Percentiles rank a stretch among this genome's conserved stretches.
These are phyloP conservation scores for Lacerta agilis DNA, from an alignment of 2,797 vertebrate species.

Conservation along the genomic window DNA sequence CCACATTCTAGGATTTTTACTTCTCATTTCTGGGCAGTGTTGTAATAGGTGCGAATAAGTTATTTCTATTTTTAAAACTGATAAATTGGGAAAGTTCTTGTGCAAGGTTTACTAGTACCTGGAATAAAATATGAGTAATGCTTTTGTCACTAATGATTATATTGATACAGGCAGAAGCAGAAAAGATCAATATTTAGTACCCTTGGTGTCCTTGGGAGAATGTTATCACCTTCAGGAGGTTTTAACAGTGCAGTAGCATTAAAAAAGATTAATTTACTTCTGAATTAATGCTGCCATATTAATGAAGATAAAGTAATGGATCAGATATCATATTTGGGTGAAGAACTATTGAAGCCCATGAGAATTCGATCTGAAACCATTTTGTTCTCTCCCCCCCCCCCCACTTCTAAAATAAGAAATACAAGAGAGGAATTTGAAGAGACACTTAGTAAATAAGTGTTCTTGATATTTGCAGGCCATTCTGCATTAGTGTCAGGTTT, in stretches of 20 bases:
- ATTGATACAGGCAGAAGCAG: slow-evolving; percentile 10
- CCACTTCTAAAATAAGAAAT: background rate
- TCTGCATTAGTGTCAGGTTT: background rate
- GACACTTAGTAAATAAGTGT: background rate
- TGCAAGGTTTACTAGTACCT: background rate
- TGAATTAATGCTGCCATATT: background rate
- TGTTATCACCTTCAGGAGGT: background rate
- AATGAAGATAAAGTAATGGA: slow-evolving; percentile 40
- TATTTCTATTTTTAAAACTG: background rate
- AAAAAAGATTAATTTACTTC: slow-evolving; percentile 10
- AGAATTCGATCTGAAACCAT: background rate
- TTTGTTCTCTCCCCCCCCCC: background rate
- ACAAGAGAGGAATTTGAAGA: background rate
- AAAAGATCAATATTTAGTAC: slow-evolving; percentile 12
- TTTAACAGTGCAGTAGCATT: background rate
- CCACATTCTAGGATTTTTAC: background rate
- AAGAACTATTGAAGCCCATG: background rate
- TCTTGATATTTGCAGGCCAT: background rate
- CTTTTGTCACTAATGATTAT: slow-evolving; percentile 29
- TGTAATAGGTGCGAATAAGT: background rate
- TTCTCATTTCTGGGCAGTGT: background rate
- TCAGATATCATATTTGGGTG: background rate
- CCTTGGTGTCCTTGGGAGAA: background rate
- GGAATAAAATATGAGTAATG: slow-evolving; percentile 27
- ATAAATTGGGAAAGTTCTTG: background rate